A percentile compares a stretch with the other conserved stretches of the same genome.
Evolutionary conservation across 2,888 invertebrate genomes (phyloP).

Genomic region (Helobdella robusta): DNA sequence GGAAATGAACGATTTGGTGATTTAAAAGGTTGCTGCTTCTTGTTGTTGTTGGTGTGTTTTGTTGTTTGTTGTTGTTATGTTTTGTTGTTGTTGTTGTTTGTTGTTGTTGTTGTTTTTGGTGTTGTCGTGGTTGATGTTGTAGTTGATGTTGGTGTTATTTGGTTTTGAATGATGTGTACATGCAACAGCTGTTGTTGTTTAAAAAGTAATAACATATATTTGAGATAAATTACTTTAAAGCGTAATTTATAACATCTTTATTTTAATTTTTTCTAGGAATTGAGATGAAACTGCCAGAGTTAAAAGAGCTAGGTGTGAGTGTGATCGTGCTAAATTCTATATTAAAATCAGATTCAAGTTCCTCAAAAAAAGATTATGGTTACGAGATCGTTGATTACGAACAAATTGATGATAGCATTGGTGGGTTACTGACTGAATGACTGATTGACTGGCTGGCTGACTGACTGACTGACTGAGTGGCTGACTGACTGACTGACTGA

Average conservation of each 20-base stretch:
- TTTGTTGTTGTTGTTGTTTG: no score
- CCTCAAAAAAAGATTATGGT: slow-evolving; percentile 27
- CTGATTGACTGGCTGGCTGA: no score
- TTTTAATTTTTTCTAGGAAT: no score
- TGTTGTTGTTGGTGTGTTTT: no score
- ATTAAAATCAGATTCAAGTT: slow-evolving; percentile 32
- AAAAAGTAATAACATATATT: background rate
- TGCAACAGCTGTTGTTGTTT: background rate
- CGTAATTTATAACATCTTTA: no score
- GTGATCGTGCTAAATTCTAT: slow-evolving; percentile 42
- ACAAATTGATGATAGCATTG: slow-evolving; percentile 26
- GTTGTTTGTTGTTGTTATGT: no score
- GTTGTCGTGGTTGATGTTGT: no score
- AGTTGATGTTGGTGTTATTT: no score
- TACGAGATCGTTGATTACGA: slow-evolving; percentile 33
- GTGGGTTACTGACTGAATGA: no score
- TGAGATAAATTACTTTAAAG: background rate
- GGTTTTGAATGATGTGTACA: background rate
- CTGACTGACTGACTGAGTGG: no score
- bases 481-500: no score
- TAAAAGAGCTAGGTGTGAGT: slow-evolving; percentile 39
- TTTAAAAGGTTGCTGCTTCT: slow-evolving; percentile 38
- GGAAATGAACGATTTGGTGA: slow-evolving; percentile 44
- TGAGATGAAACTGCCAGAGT: slow-evolving; percentile 39
- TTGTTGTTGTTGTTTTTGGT: no score